Conservation (phyloP, 2,113 vertebrate species). For the Aythya baeri region DNA sequence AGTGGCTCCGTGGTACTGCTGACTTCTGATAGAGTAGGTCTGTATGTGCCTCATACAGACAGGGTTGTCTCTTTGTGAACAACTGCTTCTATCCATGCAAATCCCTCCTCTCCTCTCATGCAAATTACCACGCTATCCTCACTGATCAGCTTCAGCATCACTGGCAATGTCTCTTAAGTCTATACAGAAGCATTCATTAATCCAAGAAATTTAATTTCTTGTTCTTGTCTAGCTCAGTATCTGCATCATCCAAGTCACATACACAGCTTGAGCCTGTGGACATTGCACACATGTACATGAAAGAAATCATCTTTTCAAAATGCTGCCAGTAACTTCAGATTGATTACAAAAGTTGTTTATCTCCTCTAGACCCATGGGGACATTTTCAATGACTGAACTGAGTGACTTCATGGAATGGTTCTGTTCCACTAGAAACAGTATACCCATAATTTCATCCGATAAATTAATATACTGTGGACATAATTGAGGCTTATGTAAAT, state of each 20-base stretch:
- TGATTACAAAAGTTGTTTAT: neutral
- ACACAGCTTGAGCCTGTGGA: neutral
- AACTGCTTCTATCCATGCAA: neutral
- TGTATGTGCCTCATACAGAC: too few relatives aligned
- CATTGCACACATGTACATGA: too few relatives aligned
- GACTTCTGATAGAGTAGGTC: neutral
- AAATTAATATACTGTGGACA: constrained; percentile 1
- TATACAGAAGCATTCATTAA: neutral
- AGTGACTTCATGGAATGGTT: neutral
- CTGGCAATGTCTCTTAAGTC: neutral
- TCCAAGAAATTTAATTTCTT: neutral
- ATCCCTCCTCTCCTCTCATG: neutral
- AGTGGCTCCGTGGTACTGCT: neutral
- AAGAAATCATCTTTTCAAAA: neutral
- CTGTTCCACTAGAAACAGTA: neutral
- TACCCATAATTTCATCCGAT: neutral
- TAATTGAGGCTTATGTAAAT: constrained; percentile 9
- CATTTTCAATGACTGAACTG: neutral
- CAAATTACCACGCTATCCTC: neutral
- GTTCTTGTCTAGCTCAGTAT: neutral
- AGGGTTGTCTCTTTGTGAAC: neutral
- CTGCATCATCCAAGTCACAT: neutral
- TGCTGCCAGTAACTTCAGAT: neutral
- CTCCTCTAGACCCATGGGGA: neutral
- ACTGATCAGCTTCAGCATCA: neutral